Base-by-base conservation (phyloP, 2,113 vertebrate genomes). In the Lepus europaeus region DNA sequence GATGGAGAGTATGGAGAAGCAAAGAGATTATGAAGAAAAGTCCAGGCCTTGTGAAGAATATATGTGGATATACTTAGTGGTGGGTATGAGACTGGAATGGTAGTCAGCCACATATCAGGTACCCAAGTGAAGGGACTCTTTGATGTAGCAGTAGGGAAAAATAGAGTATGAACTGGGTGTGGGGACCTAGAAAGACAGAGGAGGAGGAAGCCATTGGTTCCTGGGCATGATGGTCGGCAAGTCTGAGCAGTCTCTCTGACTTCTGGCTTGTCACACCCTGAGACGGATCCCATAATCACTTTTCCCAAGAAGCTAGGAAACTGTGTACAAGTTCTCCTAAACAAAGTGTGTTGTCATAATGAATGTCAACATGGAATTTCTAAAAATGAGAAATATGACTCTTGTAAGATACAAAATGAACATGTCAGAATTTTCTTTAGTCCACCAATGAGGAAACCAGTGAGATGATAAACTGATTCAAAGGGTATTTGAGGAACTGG, bases 281-380 rank as follows among this genome's bases (percentile, higher is more conserved):
- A 31, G 1, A 1, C 17, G 9, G 81, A 53, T n/a, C 9, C 19
- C 64, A 61, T 11, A 5, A 31, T 63, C 68, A 9, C 9, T 69
- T 87, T 93, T 78, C 83, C 36, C 27, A 83, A 25, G n/a, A 51
- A 84, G 19, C 70, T 33, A 36, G 82, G 76, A 82, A 78, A 51
- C 8, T 45, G 6, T 83, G 88, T 76, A 19, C 33, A 78, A 29
- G 19, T 72, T 31, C 2, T 17, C 51, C 27, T 27, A 27, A 51
- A 86, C 31, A n/a, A 3, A 78, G 29, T 31, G 39, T 85, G 33
- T 72, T 83, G 78, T 83, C 10, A 59, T 22, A 87, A 9, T 80
- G 16, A 13, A 61, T 69, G 49, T 81, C 49, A 59, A 51, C 59
- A 11, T 89, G 36, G 63, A 64, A 51, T 72, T 94, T 82, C 31